Base-by-base conservation (phyloP, 1,140 invertebrate genomes). In the Drosophila parvula region DNA sequence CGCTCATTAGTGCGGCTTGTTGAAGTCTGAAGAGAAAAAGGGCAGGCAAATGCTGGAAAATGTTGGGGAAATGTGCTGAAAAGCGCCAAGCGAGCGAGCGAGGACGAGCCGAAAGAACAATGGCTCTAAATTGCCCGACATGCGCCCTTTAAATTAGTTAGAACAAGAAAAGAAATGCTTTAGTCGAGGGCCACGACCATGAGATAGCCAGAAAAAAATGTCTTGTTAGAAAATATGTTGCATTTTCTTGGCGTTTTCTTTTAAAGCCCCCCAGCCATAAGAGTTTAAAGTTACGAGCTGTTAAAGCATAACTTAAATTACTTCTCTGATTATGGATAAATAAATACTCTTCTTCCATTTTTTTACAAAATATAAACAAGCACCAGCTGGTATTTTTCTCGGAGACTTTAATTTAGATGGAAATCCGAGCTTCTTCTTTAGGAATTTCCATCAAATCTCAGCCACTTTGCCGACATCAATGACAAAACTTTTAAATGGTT, bases 1-100 rank as follows among this genome's bases (percentile, higher is more conserved):
- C 79, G 79, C 83, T 86, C 83, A 86, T 86, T 86, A 86, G 79
- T 79, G 83, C 51, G 67, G 44, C 83, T 86, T 86, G 83, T 86
- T 88, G 64, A 50, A 34, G 64, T 55, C 51, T 55, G 34, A 50
- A 40, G 53, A 61, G 44, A 63, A 48, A 53, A 47, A 38, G 55
- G 32, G 16, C 34, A 56, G 44, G 10, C 28, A 51, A 55, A 48
- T 44, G 75, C 45, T 50, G 68, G 30, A 44, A 34, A 71, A 28
- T 55, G 51, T 43, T 7, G 44, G 47, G 34, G 30, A 30, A 61
- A 14, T 28, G 50, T 27, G 74, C 47, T 43, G 11, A 41, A 40
- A 69, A n/a, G 44, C n/a, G 27, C n/a, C 12, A 16, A 28, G 44
- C 45, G 18, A 11, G 32, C 32, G 18, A 50, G 58, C 81, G 76